A percentile compares a stretch with the other conserved stretches of the same genome.
Evolutionary conservation across 2,888 invertebrate genomes (phyloP).

Genomic region (Dendrolimus houi): DNA sequence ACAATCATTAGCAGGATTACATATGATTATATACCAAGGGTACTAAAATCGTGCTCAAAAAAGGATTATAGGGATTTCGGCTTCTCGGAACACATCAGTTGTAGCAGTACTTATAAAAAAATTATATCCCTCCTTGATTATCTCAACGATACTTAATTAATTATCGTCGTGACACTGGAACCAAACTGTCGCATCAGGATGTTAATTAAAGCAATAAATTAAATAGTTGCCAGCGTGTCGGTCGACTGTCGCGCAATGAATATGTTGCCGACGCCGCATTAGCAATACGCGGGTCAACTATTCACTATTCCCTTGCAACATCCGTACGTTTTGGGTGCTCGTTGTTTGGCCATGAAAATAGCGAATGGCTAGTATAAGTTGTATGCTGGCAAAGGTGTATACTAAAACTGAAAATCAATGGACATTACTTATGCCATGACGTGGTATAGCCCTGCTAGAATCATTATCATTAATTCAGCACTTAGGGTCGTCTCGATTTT

Average conservation of each 20-base stretch:
- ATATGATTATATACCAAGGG: no score
- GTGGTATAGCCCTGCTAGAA: no score
- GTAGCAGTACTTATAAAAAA: no score
- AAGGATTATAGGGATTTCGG: no score
- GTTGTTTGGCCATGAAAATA: conserved; percentile 27
- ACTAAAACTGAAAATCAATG: no score
- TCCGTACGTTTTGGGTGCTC: conserved; percentile 40
- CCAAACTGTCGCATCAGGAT: conserved; percentile 36
- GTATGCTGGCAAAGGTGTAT: no score
- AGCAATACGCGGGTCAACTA: conserved; percentile 31
- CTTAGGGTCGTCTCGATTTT: no score
- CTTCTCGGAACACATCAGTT: no score
- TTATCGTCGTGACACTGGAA: conserved; percentile 40
- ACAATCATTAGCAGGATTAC: no score
- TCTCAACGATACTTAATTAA: conserved; percentile 47
- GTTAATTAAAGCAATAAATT: conserved; percentile 66
- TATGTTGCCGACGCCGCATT: conserved; percentile 37
- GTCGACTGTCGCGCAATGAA: conserved; percentile 48
- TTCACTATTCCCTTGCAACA: conserved; percentile 48
- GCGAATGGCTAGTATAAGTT: conserved; percentile 3
- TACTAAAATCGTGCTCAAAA: no score
- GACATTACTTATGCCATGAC: no score
- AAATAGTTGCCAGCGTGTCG: conserved; percentile 16
- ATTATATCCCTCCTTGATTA: conserved; percentile 9
- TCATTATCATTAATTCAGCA: no score